A percentile compares a stretch with the other conserved stretches of the same genome.
phyloP scores from a whole-genome alignment of 2,113 vertebrate genomes.

The Spheniscus mendiculus region DNA sequence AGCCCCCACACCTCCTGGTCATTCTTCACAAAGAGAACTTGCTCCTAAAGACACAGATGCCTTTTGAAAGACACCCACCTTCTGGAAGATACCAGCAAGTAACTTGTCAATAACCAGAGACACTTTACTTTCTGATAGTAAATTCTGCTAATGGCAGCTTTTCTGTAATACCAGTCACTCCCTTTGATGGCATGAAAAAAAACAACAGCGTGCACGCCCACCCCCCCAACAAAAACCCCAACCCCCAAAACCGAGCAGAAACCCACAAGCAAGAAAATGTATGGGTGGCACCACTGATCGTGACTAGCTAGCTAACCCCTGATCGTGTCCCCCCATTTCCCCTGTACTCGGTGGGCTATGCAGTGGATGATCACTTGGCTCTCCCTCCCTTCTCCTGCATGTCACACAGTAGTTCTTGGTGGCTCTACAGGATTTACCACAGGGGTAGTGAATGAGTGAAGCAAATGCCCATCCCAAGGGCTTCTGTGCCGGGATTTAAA shows the following conservation, averaged over 20 bases:
- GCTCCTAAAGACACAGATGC: neutral
- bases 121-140: neutral
- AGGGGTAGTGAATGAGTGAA: neutral
- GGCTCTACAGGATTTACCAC: neutral
- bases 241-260: neutral
- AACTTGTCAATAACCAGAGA: neutral
- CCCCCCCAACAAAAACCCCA: neutral
- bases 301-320: too few relatives aligned
- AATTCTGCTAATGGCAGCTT: neutral
- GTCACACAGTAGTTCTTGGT: neutral
- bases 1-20: neutral
- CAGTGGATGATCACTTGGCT: neutral
- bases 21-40: neutral
- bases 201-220: fast-evolving
- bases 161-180: neutral
- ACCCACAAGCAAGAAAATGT: neutral
- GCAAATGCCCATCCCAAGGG: neutral
- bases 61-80: neutral
- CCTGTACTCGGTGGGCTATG: neutral
- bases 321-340: too few relatives aligned
- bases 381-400: neutral
- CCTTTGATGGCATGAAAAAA: neutral
- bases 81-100: neutral
- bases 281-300: neutral
- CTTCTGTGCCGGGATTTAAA: neutral